Base-by-base conservation (phyloP, 1,140 invertebrate genomes). In the Mylabris phalerata region DNA sequence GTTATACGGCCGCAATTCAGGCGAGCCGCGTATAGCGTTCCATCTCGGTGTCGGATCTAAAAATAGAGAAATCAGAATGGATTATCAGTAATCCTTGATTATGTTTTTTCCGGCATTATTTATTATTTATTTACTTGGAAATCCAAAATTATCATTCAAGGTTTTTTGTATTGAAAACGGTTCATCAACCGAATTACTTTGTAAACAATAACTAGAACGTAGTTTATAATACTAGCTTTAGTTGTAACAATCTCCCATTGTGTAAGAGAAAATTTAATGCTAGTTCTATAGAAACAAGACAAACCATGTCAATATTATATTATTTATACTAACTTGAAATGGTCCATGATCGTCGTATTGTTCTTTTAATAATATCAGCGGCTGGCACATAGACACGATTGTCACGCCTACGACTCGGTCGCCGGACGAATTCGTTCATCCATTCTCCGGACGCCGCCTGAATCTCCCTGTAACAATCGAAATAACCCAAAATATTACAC, bases 401-500 rank as follows among this genome's bases (percentile, higher is more conserved):
- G 58, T 78, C 75, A 49, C 74, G 65, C 50, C 75, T 59, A 60
- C 73, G 70, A 57, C 75, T 75, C 2, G 74, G 72, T 48, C 75
- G 64, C 47, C 76, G 71, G 13, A 78, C 71, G 56, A 82, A 82
- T 62, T 84, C 84, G 71, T 83, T 84, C 73, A 86, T 82, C 86
- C 86, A 88, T 67, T 88, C 84, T 47, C 82, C 84, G 56, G 82
- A 82, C 26, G 82, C 80, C 9, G 81, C 79, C 71, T 86, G 83
- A 61, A 88, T 75, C 73, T 88, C 84, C 78, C 87, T 89, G 75
- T 25, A 71, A 72, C 13, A 42, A 59, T 32, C 7, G 4, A 32
- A 32, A 5, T 32, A 32, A 32, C 3, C 32, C 32, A 32, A 32
- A 48, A 52, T 32, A 5, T 32, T 1, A 19, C 19, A 19, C 19